Percentiles rank a stretch among this genome's conserved stretches.
Evolutionary conservation across 2,888 invertebrate genomes (phyloP).

Genomic region (Cecidostiba fungosa): DNA sequence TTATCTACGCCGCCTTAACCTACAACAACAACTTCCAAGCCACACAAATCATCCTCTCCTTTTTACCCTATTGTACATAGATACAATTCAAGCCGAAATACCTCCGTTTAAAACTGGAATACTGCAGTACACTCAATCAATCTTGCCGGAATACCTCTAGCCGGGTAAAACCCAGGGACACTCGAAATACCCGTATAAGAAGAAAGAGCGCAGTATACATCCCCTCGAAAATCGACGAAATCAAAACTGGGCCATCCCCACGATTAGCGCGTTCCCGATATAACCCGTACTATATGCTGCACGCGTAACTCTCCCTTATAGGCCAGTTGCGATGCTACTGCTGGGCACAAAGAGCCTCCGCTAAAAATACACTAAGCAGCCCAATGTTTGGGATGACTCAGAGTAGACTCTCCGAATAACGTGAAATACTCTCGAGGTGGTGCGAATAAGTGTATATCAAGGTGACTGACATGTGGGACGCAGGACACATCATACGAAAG

Average conservation of each 20-base stretch:
- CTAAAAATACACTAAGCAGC: background rate
- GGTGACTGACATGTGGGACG: too few species aligned
- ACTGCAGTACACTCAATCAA: background rate
- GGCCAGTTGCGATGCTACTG: background rate
- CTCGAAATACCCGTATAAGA: background rate
- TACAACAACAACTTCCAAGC: background rate
- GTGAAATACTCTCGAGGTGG: background rate
- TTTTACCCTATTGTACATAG: too few species aligned
- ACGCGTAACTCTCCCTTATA: constrained; percentile 2
- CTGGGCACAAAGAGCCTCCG: background rate
- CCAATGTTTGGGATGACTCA: constrained; percentile 2
- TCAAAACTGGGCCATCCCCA: constrained; percentile 14
- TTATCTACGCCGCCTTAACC: background rate
- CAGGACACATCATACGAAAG: too few species aligned
- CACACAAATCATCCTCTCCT: too few species aligned
- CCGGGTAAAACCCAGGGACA: background rate
- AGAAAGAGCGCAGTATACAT: background rate
- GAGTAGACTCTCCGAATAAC: constrained; percentile 6
- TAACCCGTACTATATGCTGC: background rate
- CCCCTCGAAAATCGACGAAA: constrained; percentile 3
- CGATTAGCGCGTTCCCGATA: constrained; percentile 13
- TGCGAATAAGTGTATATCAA: background rate
- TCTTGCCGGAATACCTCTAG: background rate
- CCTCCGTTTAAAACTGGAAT: background rate
- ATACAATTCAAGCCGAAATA: too few species aligned